These are phyloP conservation scores for Xestobium rufovillosum DNA, from an alignment of 2,888 invertebrate genomes.

Conservation along the genomic window DNA sequence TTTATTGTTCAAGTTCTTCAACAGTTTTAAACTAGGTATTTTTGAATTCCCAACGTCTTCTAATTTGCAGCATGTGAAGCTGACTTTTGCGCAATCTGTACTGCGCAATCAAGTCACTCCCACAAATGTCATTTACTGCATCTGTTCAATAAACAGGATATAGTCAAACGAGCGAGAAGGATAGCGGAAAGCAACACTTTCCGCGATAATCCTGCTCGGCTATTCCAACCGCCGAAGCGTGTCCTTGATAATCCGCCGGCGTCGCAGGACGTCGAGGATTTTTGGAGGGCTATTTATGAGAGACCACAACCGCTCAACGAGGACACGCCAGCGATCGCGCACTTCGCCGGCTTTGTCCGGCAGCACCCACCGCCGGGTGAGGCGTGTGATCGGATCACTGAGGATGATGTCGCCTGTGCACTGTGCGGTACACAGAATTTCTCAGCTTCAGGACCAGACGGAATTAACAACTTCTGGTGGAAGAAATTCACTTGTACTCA, in stretches of 20 bases:
- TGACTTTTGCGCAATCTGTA: no score
- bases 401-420: no score
- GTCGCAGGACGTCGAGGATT: conserved; percentile 5
- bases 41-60: no score
- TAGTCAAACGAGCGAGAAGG: conserved; percentile 8
- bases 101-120: no score
- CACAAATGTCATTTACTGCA: no score
- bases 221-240: conserved; percentile 7
- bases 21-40: no score
- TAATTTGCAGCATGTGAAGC: no score
- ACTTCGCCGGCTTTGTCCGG: conserved; percentile 7
- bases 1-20: no score
- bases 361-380: no score
- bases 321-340: conserved; percentile 9
- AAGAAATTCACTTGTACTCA: conserved; percentile 8
- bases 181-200: conserved; percentile 3
- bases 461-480: conserved; percentile 11
- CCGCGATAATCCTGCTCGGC: conserved; percentile 4
- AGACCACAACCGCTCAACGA: not conserved
- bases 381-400: no score
- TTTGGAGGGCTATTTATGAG: conserved; percentile 10
- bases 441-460: conserved; percentile 8
- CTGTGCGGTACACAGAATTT: conserved; percentile 6
- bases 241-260: conserved; percentile 8
- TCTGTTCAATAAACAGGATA: no score